Evolutionary conservation across 2,888 invertebrate genomes (phyloP).

Genomic region (Polymixis lichenea): DNA sequence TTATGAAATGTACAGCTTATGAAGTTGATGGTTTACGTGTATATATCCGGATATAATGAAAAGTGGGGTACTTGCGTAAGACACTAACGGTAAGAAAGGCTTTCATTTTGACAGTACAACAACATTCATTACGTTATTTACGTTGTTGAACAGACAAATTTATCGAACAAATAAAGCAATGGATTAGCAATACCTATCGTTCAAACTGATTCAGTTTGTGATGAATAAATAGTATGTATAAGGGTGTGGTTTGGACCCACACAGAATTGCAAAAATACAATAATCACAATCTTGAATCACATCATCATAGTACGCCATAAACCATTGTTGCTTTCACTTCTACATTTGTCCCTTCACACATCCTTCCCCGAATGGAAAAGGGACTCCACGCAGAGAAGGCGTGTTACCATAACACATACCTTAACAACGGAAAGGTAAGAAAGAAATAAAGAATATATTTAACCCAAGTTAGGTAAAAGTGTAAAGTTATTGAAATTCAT

Average conservation of each 20-base stretch:
- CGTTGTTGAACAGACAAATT: too few relatives aligned
- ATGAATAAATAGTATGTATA: too few relatives aligned
- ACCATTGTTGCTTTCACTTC: neutral
- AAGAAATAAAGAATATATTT: neutral
- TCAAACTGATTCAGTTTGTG: too few relatives aligned
- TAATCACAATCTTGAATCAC: neutral
- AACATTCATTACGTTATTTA: too few relatives aligned
- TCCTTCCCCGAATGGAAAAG: neutral
- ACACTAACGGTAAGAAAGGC: too few relatives aligned
- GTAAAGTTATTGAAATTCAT: constrained; percentile 76
- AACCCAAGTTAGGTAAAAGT: constrained; percentile 55
- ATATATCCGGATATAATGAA: too few relatives aligned
- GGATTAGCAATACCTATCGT: too few relatives aligned
- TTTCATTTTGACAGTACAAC: too few relatives aligned
- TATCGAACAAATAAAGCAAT: too few relatives aligned
- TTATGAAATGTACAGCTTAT: too few relatives aligned
- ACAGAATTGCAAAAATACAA: neutral
- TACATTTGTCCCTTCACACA: neutral
- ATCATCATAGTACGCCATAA: neutral
- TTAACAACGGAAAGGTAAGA: neutral
- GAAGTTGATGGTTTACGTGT: too few relatives aligned
- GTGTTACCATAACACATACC: constrained; percentile 2
- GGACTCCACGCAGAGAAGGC: neutral
- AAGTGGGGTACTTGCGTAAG: too few relatives aligned
- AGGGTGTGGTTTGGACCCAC: neutral